A percentile compares a stretch with the other conserved stretches of the same genome.
These are phyloP conservation scores for Epizoanthus rinbou DNA, from an alignment of 92 coral and sea anemone species.

Conservation along the genomic window DNA sequence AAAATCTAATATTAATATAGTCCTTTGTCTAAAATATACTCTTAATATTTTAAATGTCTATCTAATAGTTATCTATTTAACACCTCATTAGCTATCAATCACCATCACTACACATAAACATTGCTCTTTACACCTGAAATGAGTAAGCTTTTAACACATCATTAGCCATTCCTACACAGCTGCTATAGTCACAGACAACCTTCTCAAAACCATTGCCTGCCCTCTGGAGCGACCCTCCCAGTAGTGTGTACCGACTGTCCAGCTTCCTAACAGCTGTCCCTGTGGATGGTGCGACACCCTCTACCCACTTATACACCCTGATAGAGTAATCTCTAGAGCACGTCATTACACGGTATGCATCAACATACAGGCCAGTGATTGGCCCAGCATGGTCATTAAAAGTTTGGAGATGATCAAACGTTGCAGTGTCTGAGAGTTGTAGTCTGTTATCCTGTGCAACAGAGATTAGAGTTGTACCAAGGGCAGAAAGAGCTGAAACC, in stretches of 20 bases:
- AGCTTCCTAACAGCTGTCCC: constrained; percentile 24
- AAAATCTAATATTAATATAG: too few species aligned
- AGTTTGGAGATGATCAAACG: constrained; percentile 44
- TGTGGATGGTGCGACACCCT: constrained; percentile 1
- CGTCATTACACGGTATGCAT: constrained; percentile 81
- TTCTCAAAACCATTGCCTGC: constrained; percentile 94
- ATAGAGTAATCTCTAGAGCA: constrained; percentile 87
- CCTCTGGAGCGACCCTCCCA: constrained; percentile 87
- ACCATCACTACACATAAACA: constrained; percentile 70
- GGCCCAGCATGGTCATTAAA: constrained; percentile 62
- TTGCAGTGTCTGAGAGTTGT: constrained; percentile 61
- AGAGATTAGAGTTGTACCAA: constrained; percentile 59
- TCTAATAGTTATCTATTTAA: too few species aligned
- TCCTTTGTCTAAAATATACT: too few species aligned
- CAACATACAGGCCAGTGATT: constrained; percentile 75
- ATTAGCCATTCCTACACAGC: constrained; percentile 88
- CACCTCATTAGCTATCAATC: constrained; percentile 34
- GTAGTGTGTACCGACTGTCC: constrained; percentile 77
- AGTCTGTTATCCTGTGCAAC: constrained; percentile 58
- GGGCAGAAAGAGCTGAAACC: constrained; percentile 56
- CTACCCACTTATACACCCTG: constrained; percentile 74
- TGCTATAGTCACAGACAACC: constrained; percentile 78
- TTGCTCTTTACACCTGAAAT: constrained; percentile 60
- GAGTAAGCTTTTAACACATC: constrained; percentile 88
- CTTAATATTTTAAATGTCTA: too few species aligned